Evolutionary conservation across 1,140 invertebrate genomes (phyloP).

Genomic region (Cherax quadricarinatus): DNA sequence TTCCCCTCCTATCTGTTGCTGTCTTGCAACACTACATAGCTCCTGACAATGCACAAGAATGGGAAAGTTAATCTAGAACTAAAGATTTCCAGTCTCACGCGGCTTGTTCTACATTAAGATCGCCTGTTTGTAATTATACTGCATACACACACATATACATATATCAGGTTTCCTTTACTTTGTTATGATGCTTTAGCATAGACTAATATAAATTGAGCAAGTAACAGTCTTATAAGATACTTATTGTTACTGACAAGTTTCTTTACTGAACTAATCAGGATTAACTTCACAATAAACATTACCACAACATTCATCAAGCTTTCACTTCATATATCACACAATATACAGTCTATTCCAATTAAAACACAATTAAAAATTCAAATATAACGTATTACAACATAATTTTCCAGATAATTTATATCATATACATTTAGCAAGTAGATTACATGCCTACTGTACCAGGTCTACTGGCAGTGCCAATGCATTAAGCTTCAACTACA

Average conservation of each 20-base stretch:
- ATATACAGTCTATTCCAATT: neutral
- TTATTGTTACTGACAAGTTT: slow-evolving; percentile 55
- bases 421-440: slow-evolving; percentile 20
- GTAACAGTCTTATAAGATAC: slow-evolving; percentile 54
- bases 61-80: too few relatives aligned
- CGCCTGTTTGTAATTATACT: too few relatives aligned
- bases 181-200: slow-evolving; percentile 21
- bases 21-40: too few relatives aligned
- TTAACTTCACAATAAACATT: slow-evolving; percentile 17
- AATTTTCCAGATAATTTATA: slow-evolving; percentile 15
- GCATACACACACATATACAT: too few relatives aligned
- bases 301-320: slow-evolving; percentile 32
- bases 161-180: neutral
- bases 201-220: slow-evolving; percentile 61
- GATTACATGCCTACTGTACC: slow-evolving; percentile 4
- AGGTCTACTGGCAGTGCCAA: slow-evolving; percentile 4
- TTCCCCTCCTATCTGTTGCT: too few relatives aligned
- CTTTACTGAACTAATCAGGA: slow-evolving; percentile 43
- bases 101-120: too few relatives aligned
- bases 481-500: slow-evolving; percentile 19
- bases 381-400: slow-evolving; percentile 3
- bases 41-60: too few relatives aligned
- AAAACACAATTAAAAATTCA: neutral
- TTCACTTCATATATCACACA: slow-evolving; percentile 30
- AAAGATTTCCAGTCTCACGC: too few relatives aligned